Base-by-base conservation (phyloP, 1,140 invertebrate species). In the Hyposmocoma kahamanoa region DNA sequence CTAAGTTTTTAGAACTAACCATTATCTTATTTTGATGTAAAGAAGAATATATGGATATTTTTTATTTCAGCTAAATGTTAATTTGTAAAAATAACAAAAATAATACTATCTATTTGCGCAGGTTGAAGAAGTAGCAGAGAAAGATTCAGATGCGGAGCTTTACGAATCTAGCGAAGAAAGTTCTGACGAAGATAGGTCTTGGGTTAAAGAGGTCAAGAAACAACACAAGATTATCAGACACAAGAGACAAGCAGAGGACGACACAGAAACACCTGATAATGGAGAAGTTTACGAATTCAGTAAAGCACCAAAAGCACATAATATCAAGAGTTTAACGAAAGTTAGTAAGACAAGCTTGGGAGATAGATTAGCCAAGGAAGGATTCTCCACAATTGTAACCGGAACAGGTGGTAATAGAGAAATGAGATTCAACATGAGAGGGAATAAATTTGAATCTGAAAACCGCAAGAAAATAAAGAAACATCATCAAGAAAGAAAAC, bases 171-270 rank as follows among this genome's bases (percentile, higher is more conserved):
- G 65, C 45, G 87, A 83, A 15, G 20, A 80, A 24, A 89, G 88
- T 58, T 92, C 93, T 0, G 94, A 95, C 61, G 94, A 96, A 80
- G 93, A 95, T 22, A 90, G 90, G 57, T 87, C 89, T 18, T 95
- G 92, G 91, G 88, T 90, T 0, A 91, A 92, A 63, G 94, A 96
- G 87, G 88, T 96, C 21, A 93, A 94, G 65, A 92, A 92, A 65
- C 90, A 95, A 59, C 92, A 87, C 50, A 76, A 81, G 59, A 77
- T 84, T 1, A 77, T 84, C 10, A 59, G 69, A 71, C 72, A 83
- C 70, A 72, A 76, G 56, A 64, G 84, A 63, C 64, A 87, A 39
- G 62, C 86, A 19, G 67, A 88, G 50, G 67, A 72, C 1, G 56
- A 59, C 13, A 51, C 53, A 42, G 71, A 55, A 10, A 22, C 34